Conservation (phyloP, 2,797 vertebrate species). For the Scomberomorus guttatus region DNA sequence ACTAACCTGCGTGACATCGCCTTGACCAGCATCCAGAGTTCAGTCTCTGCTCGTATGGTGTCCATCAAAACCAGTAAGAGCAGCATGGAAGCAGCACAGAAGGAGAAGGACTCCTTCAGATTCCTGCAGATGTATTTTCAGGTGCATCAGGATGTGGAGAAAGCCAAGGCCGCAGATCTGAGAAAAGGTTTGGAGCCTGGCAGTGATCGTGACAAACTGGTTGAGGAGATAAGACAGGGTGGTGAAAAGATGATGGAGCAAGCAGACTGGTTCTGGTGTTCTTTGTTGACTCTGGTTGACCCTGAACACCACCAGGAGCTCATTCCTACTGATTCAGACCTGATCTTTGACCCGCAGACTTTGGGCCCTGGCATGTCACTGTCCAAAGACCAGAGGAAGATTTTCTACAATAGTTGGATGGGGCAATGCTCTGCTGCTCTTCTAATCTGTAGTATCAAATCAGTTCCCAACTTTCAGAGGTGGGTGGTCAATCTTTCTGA, state of each 20-base stretch:
- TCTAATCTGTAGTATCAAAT: slow-evolving; percentile 10
- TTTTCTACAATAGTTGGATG: slow-evolving; percentile 37
- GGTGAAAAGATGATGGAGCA: slow-evolving; percentile 52
- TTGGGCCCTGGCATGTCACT: slow-evolving; percentile 32
- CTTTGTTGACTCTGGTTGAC: slow-evolving; percentile 68
- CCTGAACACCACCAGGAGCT: slow-evolving; percentile 61
- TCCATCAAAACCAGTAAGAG: slow-evolving; percentile 57
- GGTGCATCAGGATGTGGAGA: slow-evolving; percentile 72
- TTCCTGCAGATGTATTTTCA: slow-evolving; percentile 78
- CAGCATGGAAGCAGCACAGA: slow-evolving; percentile 66
- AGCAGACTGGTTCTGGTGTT: slow-evolving; percentile 38
- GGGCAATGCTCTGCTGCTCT: slow-evolving; percentile 20
- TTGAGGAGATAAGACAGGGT: slow-evolving; percentile 51
- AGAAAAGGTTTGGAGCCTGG: slow-evolving; percentile 68
- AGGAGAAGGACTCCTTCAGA: slow-evolving; percentile 71
- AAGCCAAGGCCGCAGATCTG: slow-evolving; percentile 71
- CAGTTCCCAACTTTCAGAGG: neutral
- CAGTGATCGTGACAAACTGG: slow-evolving; percentile 51
- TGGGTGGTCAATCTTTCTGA: slow-evolving; percentile 58
- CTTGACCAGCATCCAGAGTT: slow-evolving; percentile 58
- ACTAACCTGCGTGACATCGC: slow-evolving; percentile 50
- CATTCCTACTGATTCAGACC: neutral
- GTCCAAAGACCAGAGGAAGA: slow-evolving; percentile 62
- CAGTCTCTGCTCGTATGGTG: slow-evolving; percentile 70
- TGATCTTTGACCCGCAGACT: slow-evolving; percentile 54